Evolutionary conservation across 2,797 vertebrate species (phyloP).

Genomic region (Acanthopagrus latus): DNA sequence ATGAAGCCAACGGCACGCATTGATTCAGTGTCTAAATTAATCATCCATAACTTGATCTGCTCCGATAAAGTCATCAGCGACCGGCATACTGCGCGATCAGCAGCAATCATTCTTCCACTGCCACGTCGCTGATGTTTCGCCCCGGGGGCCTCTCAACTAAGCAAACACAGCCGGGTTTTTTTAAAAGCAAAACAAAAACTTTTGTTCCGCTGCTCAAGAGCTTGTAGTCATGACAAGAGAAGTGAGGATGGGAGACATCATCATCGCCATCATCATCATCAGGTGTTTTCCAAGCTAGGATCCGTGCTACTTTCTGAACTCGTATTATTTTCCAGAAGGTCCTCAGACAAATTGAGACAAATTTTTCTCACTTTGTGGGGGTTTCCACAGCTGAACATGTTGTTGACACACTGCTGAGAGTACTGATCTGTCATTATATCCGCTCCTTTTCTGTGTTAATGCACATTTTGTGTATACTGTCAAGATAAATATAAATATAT

Average conservation of each 20-base stretch:
- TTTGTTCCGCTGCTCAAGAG: slow-evolving; percentile 62
- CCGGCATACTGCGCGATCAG: slow-evolving; percentile 60
- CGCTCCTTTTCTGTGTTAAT: not conserved
- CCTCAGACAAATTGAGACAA: not conserved
- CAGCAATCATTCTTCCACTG: slow-evolving; percentile 62
- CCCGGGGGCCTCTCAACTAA: slow-evolving; percentile 25
- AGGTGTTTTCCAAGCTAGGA: not conserved
- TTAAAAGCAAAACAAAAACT: slow-evolving; percentile 63
- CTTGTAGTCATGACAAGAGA: slow-evolving; percentile 18
- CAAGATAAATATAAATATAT: too few relatives aligned
- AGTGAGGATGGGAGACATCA: slow-evolving; percentile 3
- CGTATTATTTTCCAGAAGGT: not conserved
- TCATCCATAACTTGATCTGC: slow-evolving; percentile 74
- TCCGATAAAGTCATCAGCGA: slow-evolving; percentile 67
- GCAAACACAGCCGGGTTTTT: slow-evolving; percentile 30
- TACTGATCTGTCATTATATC: not conserved
- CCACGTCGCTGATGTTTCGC: slow-evolving; percentile 49
- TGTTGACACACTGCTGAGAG: not conserved
- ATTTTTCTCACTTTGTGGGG: not conserved
- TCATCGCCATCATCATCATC: slow-evolving; percentile 12
- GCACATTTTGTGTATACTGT: not conserved
- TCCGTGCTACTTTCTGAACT: not conserved
- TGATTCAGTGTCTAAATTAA: slow-evolving; percentile 73
- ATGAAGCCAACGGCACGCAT: slow-evolving; percentile 49
- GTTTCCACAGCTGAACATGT: not conserved